Evolutionary conservation across 2,888 invertebrate species (phyloP), one percentile per base, ranked within the genome.

Genomic region (Xestobium rufovillosum): DNA sequence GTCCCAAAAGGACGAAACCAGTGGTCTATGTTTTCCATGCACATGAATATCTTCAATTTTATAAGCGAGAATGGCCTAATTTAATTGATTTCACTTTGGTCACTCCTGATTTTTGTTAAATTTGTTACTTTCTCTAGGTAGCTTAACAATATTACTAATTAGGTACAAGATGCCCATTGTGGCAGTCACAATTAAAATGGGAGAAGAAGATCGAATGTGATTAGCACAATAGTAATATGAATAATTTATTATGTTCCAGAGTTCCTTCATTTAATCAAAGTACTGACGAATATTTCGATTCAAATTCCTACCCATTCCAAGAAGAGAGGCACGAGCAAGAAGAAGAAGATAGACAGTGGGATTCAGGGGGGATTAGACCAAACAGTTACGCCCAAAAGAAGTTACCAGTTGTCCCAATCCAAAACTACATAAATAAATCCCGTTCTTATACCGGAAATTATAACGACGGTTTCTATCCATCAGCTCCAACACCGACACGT

Each of bases 301-400:
- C 70, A 38, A 8, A 6, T 19, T 75, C 76, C 48, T 78, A 74
- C 54, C 72, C 73, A 34, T 79, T 74, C 59, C 78, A 78, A 59
- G 68, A 76, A 41, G 71, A 66, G 39, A 52, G 74, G 41, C 74
- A 74, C 52, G 75, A 72, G 27, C 70, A 72, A 52, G 73, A 75
- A 42, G 80, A 82, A 40, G 81, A 81, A 56, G 76, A 80, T 49
- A 68, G 79, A 6, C 81, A 80, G 52, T 83, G 82, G 82, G 82
- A 82, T 53, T 77, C 78, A 27, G 80, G 80, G 55, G 81, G 82
- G 62, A 44, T 33, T 33, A 42, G 38, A 26, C 29, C 28, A 31
- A 33, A 29, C 16, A 45, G 47, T 27, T n/a, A n/a, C n/a, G 52
- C 51, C 34, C 43, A 43, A 53, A 60, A 49, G 56, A 56, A 73